A percentile compares a stretch with the other conserved stretches of the same genome.
phyloP scores from a whole-genome alignment of 2,113 vertebrate species.

The Silurus asotus region DNA sequence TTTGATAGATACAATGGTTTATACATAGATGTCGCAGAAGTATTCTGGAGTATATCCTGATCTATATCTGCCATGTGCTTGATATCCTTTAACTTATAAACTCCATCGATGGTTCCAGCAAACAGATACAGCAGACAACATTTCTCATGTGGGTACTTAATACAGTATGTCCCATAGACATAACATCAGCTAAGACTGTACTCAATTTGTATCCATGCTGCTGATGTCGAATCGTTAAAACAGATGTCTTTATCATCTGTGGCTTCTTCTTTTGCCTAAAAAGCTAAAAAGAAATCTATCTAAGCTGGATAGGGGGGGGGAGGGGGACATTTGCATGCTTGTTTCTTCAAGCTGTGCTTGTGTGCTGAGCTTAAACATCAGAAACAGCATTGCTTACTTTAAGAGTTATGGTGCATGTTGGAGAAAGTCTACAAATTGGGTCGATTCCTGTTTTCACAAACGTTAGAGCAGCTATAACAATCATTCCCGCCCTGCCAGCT shows the following conservation, averaged over 20 bases:
- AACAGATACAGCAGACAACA: background rate
- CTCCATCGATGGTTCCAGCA: background rate
- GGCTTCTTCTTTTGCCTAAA: constrained; percentile 2
- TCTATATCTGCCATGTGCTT: background rate
- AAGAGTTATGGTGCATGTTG: background rate
- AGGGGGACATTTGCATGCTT: background rate
- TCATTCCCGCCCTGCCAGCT: background rate
- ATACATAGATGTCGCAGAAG: too few species aligned
- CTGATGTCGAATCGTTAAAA: background rate
- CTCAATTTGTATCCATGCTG: background rate
- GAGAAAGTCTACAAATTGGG: background rate
- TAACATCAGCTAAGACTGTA: background rate
- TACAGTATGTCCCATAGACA: background rate
- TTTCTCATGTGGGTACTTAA: background rate
- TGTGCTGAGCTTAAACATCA: background rate
- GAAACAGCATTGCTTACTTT: background rate
- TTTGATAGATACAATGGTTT: too few species aligned
- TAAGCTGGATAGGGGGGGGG: background rate
- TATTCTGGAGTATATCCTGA: too few species aligned
- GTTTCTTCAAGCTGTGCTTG: background rate
- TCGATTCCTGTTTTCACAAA: background rate
- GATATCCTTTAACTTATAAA: background rate
- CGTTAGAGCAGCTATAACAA: background rate
- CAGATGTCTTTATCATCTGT: background rate
- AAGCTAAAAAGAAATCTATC: background rate